Evolutionary conservation across 2,888 invertebrate genomes (phyloP).

Genomic region (Hydriomena furcata): DNA sequence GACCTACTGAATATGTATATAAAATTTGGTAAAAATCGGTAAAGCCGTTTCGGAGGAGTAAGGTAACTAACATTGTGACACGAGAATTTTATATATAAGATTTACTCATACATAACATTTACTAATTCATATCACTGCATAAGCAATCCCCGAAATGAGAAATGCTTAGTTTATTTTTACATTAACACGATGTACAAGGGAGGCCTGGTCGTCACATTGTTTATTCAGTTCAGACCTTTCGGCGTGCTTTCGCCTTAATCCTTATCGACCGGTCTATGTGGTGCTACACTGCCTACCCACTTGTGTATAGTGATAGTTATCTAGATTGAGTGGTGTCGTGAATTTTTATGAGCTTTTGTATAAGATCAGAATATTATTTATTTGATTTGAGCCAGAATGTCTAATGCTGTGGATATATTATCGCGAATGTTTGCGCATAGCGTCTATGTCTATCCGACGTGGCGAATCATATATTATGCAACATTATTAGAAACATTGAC

Average conservation of each 20-base stretch:
- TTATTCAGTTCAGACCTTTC: slow-evolving; percentile 69
- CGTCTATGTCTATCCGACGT: too few species aligned
- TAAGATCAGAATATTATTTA: too few species aligned
- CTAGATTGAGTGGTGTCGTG: slow-evolving; percentile 26
- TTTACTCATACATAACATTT: background rate
- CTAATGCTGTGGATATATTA: too few species aligned
- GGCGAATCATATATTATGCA: too few species aligned
- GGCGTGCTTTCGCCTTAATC: slow-evolving; percentile 50
- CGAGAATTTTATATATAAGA: too few species aligned
- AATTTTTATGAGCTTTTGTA: slow-evolving; percentile 19
- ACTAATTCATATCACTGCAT: slow-evolving; percentile 19
- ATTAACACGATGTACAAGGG: slow-evolving; percentile 52
- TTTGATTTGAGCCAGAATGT: too few species aligned
- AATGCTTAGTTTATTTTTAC: slow-evolving; percentile 47
- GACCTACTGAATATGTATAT: too few species aligned
- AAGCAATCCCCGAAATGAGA: slow-evolving; percentile 30
- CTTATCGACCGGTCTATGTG: slow-evolving; percentile 63
- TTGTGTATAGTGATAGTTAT: slow-evolving; percentile 13
- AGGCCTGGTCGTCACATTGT: slow-evolving; percentile 54
- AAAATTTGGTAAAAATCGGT: too few species aligned
- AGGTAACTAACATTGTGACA: too few species aligned
- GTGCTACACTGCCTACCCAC: slow-evolving; percentile 21
- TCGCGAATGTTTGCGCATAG: too few species aligned
- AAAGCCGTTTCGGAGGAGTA: too few species aligned
- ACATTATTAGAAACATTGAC: too few species aligned